Evolutionary conservation across 2,888 invertebrate genomes (phyloP).

Genomic region (Griposia aprilina): DNA sequence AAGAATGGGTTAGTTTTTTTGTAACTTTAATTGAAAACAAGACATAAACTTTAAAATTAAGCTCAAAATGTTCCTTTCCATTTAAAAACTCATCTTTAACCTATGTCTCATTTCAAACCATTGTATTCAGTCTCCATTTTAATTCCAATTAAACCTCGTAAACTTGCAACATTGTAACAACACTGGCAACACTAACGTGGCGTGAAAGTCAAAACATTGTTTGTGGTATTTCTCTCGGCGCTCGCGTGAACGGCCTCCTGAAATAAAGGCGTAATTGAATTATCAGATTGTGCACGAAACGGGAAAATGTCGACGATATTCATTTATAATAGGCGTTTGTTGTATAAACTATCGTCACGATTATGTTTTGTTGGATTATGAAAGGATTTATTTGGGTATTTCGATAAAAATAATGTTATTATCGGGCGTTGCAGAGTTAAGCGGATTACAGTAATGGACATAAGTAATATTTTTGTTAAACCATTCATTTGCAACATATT

Average conservation of each 20-base stretch:
- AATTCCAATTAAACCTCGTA: conserved; percentile 61
- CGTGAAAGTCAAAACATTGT: conserved; percentile 66
- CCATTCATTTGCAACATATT: neutral
- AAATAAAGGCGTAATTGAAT: conserved; percentile 70
- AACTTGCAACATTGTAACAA: conserved; percentile 53
- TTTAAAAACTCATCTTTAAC: conserved; percentile 21
- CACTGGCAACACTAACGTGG: conserved; percentile 54
- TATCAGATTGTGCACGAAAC: conserved; percentile 68
- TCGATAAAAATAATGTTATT: conserved; percentile 40
- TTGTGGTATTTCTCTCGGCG: conserved; percentile 57
- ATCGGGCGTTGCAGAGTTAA: conserved; percentile 12
- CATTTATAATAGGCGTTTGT: conserved; percentile 62
- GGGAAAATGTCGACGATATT: conserved; percentile 62
- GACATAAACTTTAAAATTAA: neutral
- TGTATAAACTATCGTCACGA: conserved; percentile 64
- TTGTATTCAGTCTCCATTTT: conserved; percentile 29
- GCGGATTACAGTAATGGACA: conserved; percentile 22
- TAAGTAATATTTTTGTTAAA: neutral
- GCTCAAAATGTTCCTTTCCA: neutral
- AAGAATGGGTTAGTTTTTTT: too few species aligned
- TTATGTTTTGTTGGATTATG: conserved; percentile 53
- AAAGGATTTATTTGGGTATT: conserved; percentile 50
- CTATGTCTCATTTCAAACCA: conserved; percentile 20
- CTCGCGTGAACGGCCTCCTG: conserved; percentile 63
- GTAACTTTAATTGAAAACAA: too few species aligned